These are phyloP conservation scores for Melikaiella ostensackeni DNA, from an alignment of 2,888 invertebrate genomes.

Conservation along the genomic window DNA sequence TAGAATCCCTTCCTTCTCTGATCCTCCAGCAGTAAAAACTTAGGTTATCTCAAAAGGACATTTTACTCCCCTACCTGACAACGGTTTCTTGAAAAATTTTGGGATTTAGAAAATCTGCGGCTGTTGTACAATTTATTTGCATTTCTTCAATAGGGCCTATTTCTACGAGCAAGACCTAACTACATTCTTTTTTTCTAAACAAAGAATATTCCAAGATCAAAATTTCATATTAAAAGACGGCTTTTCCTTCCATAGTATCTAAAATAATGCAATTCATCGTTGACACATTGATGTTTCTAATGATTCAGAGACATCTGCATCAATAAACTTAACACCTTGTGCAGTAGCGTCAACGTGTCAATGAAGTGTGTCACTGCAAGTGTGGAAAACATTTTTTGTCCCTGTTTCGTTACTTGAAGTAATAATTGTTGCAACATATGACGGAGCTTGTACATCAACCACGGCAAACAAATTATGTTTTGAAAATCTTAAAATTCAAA, in stretches of 20 bases:
- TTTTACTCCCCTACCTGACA: background rate
- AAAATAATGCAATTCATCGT: constrained; percentile 28
- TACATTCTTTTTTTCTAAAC: background rate
- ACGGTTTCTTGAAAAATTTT: background rate
- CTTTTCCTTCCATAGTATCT: background rate
- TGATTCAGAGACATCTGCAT: constrained; percentile 38
- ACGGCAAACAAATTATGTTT: background rate
- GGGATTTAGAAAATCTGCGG: background rate
- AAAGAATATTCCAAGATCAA: background rate
- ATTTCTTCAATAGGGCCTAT: background rate
- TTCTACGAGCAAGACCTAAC: background rate
- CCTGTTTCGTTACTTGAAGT: background rate
- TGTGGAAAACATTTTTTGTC: background rate
- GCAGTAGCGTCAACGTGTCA: constrained; percentile 29
- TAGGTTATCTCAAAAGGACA: background rate
- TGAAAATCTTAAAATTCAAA: background rate
- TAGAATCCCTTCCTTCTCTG: background rate
- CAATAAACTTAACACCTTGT: constrained; percentile 24
- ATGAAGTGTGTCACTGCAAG: constrained; percentile 21
- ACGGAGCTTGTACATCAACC: background rate
- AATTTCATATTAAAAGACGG: background rate
- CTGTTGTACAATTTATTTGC: background rate
- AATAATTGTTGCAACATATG: background rate
- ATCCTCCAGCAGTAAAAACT: background rate
- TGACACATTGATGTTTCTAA: constrained; percentile 26